Conservation (phyloP, 30 jellyfish, hydroid and myxozoan species). For the Aurelia sp. region DNA sequence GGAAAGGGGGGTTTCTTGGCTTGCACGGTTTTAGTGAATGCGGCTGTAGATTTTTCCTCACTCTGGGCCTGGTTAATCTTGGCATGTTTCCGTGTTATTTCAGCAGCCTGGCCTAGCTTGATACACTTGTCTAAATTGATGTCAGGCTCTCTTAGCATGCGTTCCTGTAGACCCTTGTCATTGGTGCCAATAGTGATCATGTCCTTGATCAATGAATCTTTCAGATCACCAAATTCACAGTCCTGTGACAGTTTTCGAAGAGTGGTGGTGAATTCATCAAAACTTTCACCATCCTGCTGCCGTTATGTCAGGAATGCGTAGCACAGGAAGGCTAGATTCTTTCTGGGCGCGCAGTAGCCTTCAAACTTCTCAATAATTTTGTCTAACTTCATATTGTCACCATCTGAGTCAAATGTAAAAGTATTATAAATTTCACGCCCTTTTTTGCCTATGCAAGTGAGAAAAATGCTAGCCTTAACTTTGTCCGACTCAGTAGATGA, state of each 20-base stretch:
- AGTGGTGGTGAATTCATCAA: slow-evolving; percentile 72
- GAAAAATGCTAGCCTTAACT: slow-evolving; percentile 12
- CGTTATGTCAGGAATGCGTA: slow-evolving; percentile 62
- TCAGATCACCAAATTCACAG: slow-evolving; percentile 65
- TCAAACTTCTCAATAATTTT: slow-evolving; percentile 26
- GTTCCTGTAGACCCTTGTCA: slow-evolving; percentile 72
- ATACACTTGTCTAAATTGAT: too few species aligned
- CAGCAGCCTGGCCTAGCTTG: too few species aligned
- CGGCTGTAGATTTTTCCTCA: too few species aligned
- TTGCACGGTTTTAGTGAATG: too few species aligned
- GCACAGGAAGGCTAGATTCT: slow-evolving; percentile 58
- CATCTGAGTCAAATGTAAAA: too few species aligned
- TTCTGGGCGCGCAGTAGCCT: slow-evolving; percentile 63
- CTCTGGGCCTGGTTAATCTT: too few species aligned
- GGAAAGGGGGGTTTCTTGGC: too few species aligned
- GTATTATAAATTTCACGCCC: slow-evolving; percentile 11
- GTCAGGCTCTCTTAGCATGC: slow-evolving; percentile 68
- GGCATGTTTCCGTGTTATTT: too few species aligned
- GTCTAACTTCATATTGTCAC: too few species aligned
- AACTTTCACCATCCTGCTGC: slow-evolving; percentile 52
- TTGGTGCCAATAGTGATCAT: slow-evolving; percentile 67
- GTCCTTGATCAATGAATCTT: slow-evolving; percentile 69
- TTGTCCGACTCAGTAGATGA: not conserved
- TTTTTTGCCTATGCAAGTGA: slow-evolving; percentile 19
- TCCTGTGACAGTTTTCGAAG: slow-evolving; percentile 69